Evolutionary conservation across 2,888 invertebrate species (phyloP), one percentile per base, ranked within the genome.

Genomic region (Leucophenga maculata): DNA sequence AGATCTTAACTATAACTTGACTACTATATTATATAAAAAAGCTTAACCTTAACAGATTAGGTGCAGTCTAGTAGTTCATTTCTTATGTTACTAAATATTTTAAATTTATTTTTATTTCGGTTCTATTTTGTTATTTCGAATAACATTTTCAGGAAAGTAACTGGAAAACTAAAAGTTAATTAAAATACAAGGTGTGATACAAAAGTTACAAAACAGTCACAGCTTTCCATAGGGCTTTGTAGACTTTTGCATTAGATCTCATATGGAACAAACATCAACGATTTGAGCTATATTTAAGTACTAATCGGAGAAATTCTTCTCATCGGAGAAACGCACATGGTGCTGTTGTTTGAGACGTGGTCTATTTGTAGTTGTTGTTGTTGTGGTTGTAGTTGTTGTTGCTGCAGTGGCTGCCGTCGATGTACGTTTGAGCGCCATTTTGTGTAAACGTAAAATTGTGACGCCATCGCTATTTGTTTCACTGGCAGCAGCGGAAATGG

Each of bases 231-330:
- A 26, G 8, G 8, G 11, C 39, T 8, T 6, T 39, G 1, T 39
- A 39, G 11, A 1, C 11, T 11, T 39, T 39, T 39, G 39, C 8
- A 39, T 39, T 9, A 39, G 39, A 39, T 11, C 39, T 11, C 8
- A 26, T 26, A 26, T 26, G 2, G 26, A 3, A 26, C 26, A 26
- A 26, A 26, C 8, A 11, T 39, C 39, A 39, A 39, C 39, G 9
- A 39, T 39, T 39, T 39, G 11, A 39, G 11, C 8, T 39, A 39
- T 39, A 11, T 39, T 1, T 67, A 22, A 1, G 2, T 22, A n/a
- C 71, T 77, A 86, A 76, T 86, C 87, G 68, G 86, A 86, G 76
- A 86, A 86, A 71, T 86, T 86, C 71, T 86, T 86, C 77, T 86
- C 86, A 72, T 86, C 86, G 55, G 86, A 86, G 75, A 86, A 86